phyloP scores from a whole-genome alignment of 92 coral and sea anemone genomes.

The Paragorgia papillata region DNA sequence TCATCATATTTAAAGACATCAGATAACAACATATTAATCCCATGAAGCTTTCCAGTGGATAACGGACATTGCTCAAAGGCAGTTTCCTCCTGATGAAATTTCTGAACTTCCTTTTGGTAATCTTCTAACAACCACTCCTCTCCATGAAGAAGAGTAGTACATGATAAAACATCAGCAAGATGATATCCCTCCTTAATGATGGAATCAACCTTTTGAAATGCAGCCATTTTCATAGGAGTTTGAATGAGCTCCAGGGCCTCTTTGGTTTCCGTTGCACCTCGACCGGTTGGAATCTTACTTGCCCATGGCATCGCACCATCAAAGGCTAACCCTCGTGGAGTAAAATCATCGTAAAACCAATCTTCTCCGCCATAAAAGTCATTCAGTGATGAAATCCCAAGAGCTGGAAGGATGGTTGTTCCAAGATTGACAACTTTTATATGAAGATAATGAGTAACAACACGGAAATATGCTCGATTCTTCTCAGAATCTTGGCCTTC shows the following conservation, averaged over 20 bases:
- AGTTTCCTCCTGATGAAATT: no score
- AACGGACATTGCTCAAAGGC: no score
- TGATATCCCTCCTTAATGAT: no score
- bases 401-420: conserved; percentile 5
- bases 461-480: not conserved
- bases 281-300: conserved; percentile 16
- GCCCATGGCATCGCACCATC: conserved; percentile 37
- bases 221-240: conserved; percentile 8
- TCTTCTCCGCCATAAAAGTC: conserved; percentile 10
- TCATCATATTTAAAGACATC: no score
- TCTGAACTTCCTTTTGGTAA: no score
- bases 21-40: no score
- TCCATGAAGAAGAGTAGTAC: no score
- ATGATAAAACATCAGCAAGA: no score
- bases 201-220: not conserved
- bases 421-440: conserved; percentile 16
- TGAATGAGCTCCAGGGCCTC: conserved; percentile 5
- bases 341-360: conserved; percentile 33
- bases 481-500: not conserved
- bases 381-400: conserved; percentile 16
- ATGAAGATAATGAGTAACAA: conserved; percentile 1
- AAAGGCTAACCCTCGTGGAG: conserved; percentile 13
- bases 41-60: no score
- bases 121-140: no score
- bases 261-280: not conserved